Percentiles rank a stretch among this genome's conserved stretches.
Evolutionary conservation across 2,888 invertebrate genomes (phyloP).

Genomic region (Drosophila mimica): DNA sequence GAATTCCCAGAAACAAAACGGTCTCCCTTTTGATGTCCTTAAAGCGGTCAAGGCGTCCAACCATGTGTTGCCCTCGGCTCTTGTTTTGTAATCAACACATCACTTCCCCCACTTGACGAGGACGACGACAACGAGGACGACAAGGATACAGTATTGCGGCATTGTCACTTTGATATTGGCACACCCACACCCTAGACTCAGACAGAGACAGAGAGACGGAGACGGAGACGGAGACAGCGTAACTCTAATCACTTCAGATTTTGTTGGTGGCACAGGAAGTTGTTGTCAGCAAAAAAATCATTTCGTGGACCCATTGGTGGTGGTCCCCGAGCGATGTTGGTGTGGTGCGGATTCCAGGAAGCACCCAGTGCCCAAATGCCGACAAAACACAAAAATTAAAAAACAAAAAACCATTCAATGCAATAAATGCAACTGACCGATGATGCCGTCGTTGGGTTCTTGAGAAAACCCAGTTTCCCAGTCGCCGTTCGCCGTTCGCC

Average conservation of each 20-base stretch:
- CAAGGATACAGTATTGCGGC: slow-evolving; percentile 50
- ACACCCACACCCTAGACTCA: slow-evolving; percentile 58
- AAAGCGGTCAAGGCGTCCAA: slow-evolving; percentile 28
- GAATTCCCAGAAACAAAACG: slow-evolving; percentile 46
- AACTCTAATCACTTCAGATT: slow-evolving; percentile 56
- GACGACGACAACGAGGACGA: not conserved
- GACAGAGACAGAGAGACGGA: not conserved
- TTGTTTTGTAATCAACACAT: slow-evolving; percentile 78
- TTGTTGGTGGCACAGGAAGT: slow-evolving; percentile 69
- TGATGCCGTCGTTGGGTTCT: slow-evolving; percentile 32
- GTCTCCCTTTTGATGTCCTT: slow-evolving; percentile 52
- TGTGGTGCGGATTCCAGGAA: slow-evolving; percentile 37
- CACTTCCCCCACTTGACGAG: slow-evolving; percentile 72
- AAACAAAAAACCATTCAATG: slow-evolving; percentile 29
- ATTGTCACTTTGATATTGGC: slow-evolving; percentile 67
- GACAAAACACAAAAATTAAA: not conserved
- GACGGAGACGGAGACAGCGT: slow-evolving; percentile 4
- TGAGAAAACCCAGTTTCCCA: slow-evolving; percentile 32
- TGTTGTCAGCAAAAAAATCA: slow-evolving; percentile 69
- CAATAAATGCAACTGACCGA: slow-evolving; percentile 59
- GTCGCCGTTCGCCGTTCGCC: not conserved
- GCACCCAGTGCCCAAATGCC: slow-evolving; percentile 16
- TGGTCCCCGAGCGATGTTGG: slow-evolving; percentile 31
- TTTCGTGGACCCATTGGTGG: slow-evolving; percentile 36
- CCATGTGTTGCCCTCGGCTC: slow-evolving; percentile 28